These are phyloP conservation scores for Pemphredon lugubris DNA, from an alignment of 2,888 invertebrate species.

Conservation along the genomic window DNA sequence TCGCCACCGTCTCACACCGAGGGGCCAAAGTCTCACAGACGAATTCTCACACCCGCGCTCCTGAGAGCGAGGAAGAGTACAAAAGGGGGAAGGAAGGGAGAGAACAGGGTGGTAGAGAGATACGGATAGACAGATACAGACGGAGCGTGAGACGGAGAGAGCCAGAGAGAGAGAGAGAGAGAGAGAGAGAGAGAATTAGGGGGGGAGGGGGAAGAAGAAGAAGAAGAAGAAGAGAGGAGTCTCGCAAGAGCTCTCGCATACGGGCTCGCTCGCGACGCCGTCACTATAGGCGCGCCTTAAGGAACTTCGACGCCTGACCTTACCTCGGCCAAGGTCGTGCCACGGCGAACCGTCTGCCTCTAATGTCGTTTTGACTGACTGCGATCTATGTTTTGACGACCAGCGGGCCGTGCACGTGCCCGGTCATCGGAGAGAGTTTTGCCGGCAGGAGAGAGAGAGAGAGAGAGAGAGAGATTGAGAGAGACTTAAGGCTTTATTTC, in stretches of 20 bases:
- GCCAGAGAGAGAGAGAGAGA: constrained; percentile 17
- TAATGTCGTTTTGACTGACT: constrained; percentile 68
- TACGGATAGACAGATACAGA: constrained; percentile 29
- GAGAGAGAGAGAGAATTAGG: constrained; percentile 18
- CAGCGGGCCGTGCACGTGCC: constrained; percentile 23
- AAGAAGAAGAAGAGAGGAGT: constrained; percentile 30
- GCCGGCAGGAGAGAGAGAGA: too few species aligned
- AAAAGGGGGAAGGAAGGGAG: constrained; percentile 23
- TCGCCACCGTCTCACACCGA: constrained; percentile 28
- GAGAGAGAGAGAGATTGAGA: too few species aligned
- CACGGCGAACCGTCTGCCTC: constrained; percentile 67
- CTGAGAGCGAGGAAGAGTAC: constrained; percentile 22
- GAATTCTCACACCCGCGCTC: constrained; percentile 62
- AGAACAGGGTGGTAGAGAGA: constrained; percentile 38
- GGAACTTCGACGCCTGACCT: constrained; percentile 59
- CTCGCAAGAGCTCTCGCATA: constrained; percentile 30
- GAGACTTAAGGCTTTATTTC: background rate
- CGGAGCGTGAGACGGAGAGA: constrained; percentile 19
- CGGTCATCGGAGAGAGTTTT: constrained; percentile 21
- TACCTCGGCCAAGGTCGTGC: constrained; percentile 71
- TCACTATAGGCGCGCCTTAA: constrained; percentile 55
- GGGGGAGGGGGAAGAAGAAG: constrained; percentile 10
- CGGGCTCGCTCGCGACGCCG: constrained; percentile 47
- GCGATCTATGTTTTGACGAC: constrained; percentile 65
- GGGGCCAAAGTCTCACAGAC: constrained; percentile 57